Evolutionary conservation across 2,113 vertebrate genomes (phyloP).

Genomic region (Chrysemys picta): DNA sequence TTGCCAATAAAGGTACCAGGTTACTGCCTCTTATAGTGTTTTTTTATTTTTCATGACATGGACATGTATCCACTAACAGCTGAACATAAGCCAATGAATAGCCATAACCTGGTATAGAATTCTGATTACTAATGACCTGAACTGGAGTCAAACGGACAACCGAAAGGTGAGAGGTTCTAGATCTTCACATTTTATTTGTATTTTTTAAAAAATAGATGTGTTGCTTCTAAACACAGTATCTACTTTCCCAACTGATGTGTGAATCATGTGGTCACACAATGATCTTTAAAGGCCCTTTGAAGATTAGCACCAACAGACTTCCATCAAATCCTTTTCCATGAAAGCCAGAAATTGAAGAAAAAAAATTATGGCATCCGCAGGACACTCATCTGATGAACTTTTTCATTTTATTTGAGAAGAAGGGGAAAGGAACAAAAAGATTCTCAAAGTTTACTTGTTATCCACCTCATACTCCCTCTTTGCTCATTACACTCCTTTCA

Average conservation of each 20-base stretch:
- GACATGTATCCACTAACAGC: slow-evolving; percentile 2
- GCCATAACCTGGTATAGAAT: neutral
- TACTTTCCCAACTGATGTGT: neutral
- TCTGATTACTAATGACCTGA: neutral
- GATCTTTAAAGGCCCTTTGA: neutral
- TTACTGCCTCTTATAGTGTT: neutral
- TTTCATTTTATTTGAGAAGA: neutral
- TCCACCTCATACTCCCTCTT: neutral
- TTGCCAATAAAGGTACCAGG: neutral
- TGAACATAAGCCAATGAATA: neutral
- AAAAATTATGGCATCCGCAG: neutral
- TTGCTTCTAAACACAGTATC: neutral
- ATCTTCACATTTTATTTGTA: neutral
- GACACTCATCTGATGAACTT: neutral
- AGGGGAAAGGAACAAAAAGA: neutral
- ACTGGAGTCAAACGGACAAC: neutral
- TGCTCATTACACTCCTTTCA: neutral
- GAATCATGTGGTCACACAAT: neutral
- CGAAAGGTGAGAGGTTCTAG: neutral
- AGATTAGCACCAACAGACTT: neutral
- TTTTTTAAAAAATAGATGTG: neutral
- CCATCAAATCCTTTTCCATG: neutral
- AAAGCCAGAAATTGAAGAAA: neutral
- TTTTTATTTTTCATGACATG: neutral
- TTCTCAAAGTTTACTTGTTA: neutral